Evolutionary conservation across 2,113 vertebrate species (phyloP).

Genomic region (Petrocephalus microphthalmus): DNA sequence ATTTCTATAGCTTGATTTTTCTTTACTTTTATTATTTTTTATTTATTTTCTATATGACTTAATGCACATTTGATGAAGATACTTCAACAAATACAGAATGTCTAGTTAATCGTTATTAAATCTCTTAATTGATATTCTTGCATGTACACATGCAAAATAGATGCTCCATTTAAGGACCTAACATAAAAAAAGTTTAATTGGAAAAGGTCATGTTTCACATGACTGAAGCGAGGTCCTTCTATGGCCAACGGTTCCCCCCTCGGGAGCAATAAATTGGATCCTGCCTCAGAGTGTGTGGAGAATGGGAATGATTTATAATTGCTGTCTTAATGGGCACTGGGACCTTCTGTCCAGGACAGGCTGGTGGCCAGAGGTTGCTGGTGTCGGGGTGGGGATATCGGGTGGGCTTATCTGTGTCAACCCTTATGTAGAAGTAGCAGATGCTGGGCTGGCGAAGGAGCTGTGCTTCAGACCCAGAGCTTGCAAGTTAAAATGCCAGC

Average conservation of each 20-base stretch:
- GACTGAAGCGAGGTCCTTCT: conserved; percentile 55
- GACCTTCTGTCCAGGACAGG: conserved; percentile 30
- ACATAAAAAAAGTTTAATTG: conserved; percentile 51
- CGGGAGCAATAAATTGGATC: conserved; percentile 57
- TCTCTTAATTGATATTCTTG: conserved; percentile 13
- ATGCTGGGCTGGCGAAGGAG: not conserved
- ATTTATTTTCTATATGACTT: not conserved
- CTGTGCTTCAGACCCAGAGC: not conserved
- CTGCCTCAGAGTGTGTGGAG: conserved; percentile 44
- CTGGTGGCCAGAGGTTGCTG: not conserved
- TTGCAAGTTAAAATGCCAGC: not conserved
- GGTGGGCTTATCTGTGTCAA: not conserved
- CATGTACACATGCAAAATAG: conserved; percentile 38
- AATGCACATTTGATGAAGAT: not conserved
- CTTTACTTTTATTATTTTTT: not conserved
- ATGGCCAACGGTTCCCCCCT: conserved; percentile 40
- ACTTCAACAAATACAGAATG: not conserved
- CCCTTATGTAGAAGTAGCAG: not conserved
- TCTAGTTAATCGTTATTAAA: not conserved
- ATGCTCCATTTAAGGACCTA: conserved; percentile 50
- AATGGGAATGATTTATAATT: conserved; percentile 35
- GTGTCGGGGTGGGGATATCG: not conserved
- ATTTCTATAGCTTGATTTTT: not conserved
- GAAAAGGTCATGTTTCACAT: conserved; percentile 59
- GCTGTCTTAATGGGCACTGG: conserved; percentile 44